Percentiles rank a stretch among this genome's conserved stretches.
phyloP scores from a whole-genome alignment of 2,113 vertebrate genomes.

The Psettodes erumei region DNA sequence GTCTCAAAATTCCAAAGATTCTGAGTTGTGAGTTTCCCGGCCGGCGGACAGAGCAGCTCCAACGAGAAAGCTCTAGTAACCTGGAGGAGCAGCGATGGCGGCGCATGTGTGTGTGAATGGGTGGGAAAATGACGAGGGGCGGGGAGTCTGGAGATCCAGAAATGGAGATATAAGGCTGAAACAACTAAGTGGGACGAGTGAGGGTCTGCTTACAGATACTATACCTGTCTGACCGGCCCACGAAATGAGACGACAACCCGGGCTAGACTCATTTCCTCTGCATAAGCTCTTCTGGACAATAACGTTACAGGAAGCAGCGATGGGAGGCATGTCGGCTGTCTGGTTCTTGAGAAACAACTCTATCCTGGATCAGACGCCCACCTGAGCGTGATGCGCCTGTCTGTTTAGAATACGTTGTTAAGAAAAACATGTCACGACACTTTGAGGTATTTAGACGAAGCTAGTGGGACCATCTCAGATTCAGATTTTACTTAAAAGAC shows the following conservation, averaged over 20 bases:
- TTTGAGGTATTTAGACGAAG: not conserved
- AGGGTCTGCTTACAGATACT: constrained; percentile 26
- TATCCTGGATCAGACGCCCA: constrained; percentile 18
- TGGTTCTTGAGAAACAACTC: constrained; percentile 34
- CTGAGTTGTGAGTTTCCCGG: constrained; percentile 28
- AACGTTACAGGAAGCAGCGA: constrained; percentile 44
- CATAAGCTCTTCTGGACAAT: constrained; percentile 60
- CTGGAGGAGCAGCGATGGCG: not conserved
- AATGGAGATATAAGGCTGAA: not conserved
- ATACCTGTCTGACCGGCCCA: constrained; percentile 56
- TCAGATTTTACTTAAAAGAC: not conserved
- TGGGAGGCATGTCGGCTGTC: constrained; percentile 43
- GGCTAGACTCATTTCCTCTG: constrained; percentile 74
- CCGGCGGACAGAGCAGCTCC: constrained; percentile 9
- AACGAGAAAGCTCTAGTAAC: constrained; percentile 12
- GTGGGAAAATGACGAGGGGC: not conserved
- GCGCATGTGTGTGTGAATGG: constrained; percentile 4
- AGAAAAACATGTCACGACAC: constrained; percentile 1
- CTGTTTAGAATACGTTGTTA: constrained; percentile 1
- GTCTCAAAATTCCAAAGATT: constrained; percentile 57
- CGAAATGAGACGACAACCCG: constrained; percentile 28
- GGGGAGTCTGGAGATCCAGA: constrained; percentile 10
- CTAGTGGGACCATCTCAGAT: no score
- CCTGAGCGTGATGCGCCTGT: not conserved
- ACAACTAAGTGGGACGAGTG: not conserved